Evolutionary conservation across 2,888 invertebrate genomes (phyloP), one percentile per base, ranked within the genome.

Genomic region (Autographa gamma): DNA sequence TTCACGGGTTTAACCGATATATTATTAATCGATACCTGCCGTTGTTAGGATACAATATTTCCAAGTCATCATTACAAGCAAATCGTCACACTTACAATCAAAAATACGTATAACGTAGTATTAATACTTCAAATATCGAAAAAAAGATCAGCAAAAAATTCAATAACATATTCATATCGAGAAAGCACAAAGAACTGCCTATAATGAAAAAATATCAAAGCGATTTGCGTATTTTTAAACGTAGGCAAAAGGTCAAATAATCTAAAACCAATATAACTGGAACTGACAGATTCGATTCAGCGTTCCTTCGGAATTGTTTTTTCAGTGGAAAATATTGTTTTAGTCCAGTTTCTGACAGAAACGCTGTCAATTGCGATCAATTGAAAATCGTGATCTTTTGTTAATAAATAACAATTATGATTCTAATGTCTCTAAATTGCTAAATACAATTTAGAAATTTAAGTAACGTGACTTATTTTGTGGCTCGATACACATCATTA

Each of bases 151-250:
- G 48, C 48, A 48, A n/a, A 48, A 48, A n/a, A n/a, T n/a, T 6
- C 48, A 25, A 56, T 25, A 56, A 56, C 56, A 56, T 56, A 25
- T 54, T 19, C 19, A 54, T 25, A 11, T 56, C 18, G 11, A 13
- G 7, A 25, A n/a, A 18, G 56, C 18, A 56, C 25, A 56, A 25
- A 56, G 25, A 19, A 25, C n/a, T n/a, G 38, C 54, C 52, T 25
- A 70, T 66, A 62, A 66, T n/a, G 52, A 61, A 66, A 74, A 77
- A 74, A 66, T 66, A 56, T 79, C 60, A 59, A 73, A 62, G 66
- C 16, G 25, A 63, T 52, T 18, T 41, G 34, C 54, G 60, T 60
- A 60, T 66, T 60, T 66, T 60, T 64, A 62, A 60, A 18, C 48
- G 8, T 61, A 66, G 25, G 59, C 41, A 76, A 70, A 48, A 79